A percentile compares a stretch with the other conserved stretches of the same genome.
phyloP scores from a whole-genome alignment of 2,113 vertebrate species.

The Nyctibius bracteatus region DNA sequence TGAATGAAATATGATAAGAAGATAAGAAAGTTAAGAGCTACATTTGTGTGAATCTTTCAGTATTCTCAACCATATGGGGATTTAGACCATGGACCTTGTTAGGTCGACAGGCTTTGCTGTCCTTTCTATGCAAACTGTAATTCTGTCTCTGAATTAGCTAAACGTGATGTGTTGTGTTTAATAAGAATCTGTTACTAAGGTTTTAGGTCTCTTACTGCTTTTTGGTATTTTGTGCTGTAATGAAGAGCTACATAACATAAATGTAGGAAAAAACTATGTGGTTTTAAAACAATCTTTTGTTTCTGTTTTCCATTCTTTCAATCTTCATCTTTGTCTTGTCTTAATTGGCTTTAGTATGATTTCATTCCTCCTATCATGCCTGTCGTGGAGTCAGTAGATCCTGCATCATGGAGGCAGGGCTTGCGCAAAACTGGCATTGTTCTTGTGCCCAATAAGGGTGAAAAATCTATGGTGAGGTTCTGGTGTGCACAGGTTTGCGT shows the following conservation, averaged over 20 bases:
- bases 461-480: slow-evolving; percentile 96
- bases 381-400: slow-evolving; percentile 90
- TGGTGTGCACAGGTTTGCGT: slow-evolving; percentile 75
- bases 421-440: slow-evolving; percentile 99
- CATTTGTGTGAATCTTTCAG: not conserved
- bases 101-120: not conserved
- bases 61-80: not conserved
- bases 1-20: not conserved
- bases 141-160: not conserved
- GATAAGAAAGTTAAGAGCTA: not conserved
- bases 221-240: not conserved
- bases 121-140: not conserved
- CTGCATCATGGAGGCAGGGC: slow-evolving; percentile 98
- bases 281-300: not conserved
- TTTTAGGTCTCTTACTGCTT: slow-evolving; percentile 6
- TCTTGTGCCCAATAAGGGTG: slow-evolving; percentile 90
- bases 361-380: slow-evolving; percentile 89
- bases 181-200: not conserved
- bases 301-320: slow-evolving; percentile 65
- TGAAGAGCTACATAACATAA: not conserved
- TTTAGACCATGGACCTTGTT: not conserved
- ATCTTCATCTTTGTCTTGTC: slow-evolving; percentile 81
- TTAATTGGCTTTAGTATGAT: slow-evolving; percentile 95
- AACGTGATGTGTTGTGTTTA: not conserved
- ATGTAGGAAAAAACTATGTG: not conserved